A percentile compares a stretch with the other conserved stretches of the same genome.
Conservation (phyloP, 2,113 vertebrate species). For the Otis tarda region DNA sequence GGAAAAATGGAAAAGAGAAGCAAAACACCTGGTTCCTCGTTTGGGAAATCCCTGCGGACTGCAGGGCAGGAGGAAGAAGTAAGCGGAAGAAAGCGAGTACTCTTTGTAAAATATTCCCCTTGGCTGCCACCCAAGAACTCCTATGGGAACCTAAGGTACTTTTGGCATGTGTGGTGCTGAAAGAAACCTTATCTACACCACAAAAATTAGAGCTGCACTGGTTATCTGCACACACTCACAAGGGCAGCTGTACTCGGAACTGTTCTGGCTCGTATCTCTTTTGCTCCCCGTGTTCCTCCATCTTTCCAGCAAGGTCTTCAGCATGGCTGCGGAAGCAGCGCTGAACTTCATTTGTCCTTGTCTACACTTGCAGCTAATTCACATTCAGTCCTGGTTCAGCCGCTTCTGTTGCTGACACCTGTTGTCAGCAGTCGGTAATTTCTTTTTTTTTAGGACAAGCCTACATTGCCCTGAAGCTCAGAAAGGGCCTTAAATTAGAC, state of each 20-base stretch:
- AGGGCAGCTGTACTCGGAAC: background rate
- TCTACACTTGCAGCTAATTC: slow-evolving; percentile 36
- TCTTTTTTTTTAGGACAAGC: slow-evolving; percentile 45
- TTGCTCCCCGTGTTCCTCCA: background rate
- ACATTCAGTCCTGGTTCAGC: background rate
- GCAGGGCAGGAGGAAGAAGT: background rate
- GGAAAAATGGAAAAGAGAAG: background rate
- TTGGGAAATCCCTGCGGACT: background rate
- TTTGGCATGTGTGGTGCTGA: background rate
- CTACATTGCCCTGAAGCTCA: slow-evolving; percentile 37
- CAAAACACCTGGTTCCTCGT: background rate
- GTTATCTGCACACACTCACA: background rate
- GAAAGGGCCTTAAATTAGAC: slow-evolving; percentile 52
- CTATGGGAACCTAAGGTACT: background rate
- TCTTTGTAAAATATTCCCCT: background rate
- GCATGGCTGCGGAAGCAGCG: background rate
- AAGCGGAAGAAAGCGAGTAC: background rate
- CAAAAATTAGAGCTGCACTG: background rate
- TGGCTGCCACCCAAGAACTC: slow-evolving; percentile 3
- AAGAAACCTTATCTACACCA: background rate
- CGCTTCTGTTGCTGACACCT: slow-evolving; percentile 52
- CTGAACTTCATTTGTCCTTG: slow-evolving; percentile 9
- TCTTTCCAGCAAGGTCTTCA: background rate
- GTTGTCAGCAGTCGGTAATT: slow-evolving; percentile 58
- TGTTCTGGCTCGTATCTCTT: background rate